Percentiles rank a stretch among this genome's conserved stretches.
phyloP scores from a whole-genome alignment of 2,113 vertebrate genomes.

The Ginglymostoma cirratum region DNA sequence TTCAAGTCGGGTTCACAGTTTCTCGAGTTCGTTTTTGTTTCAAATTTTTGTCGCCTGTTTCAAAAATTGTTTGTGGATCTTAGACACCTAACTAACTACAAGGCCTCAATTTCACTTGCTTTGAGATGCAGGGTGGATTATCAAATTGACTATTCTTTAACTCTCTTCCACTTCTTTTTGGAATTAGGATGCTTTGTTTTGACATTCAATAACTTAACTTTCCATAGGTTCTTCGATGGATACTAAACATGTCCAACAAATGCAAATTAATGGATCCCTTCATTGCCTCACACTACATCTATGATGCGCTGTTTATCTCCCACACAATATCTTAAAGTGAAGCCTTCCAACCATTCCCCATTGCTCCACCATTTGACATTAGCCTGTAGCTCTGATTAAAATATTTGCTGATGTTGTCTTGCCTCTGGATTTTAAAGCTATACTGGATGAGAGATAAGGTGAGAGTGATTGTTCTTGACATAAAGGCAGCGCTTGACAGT shows the following conservation, averaged over 20 bases:
- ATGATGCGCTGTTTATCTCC: background rate
- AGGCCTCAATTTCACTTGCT: background rate
- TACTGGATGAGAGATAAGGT: background rate
- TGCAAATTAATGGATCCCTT: background rate
- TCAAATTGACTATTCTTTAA: background rate
- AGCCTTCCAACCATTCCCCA: background rate
- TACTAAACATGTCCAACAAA: background rate
- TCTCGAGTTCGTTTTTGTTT: too few species aligned
- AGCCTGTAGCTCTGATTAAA: background rate
- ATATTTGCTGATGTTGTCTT: background rate
- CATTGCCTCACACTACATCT: background rate
- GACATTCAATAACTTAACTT: background rate
- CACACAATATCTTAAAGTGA: background rate
- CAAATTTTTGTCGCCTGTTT: background rate
- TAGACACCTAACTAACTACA: background rate
- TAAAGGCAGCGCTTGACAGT: too few species aligned
- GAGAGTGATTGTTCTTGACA: too few species aligned
- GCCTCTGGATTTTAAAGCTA: background rate
- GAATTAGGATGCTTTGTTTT: background rate
- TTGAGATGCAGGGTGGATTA: background rate
- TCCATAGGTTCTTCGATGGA: background rate
- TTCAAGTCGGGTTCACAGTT: too few species aligned
- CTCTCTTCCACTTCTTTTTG: background rate
- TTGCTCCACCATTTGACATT: too few species aligned
- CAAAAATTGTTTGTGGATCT: background rate